Evolutionary conservation across 2,888 invertebrate species (phyloP).

Genomic region (Nomada hirtipes): DNA sequence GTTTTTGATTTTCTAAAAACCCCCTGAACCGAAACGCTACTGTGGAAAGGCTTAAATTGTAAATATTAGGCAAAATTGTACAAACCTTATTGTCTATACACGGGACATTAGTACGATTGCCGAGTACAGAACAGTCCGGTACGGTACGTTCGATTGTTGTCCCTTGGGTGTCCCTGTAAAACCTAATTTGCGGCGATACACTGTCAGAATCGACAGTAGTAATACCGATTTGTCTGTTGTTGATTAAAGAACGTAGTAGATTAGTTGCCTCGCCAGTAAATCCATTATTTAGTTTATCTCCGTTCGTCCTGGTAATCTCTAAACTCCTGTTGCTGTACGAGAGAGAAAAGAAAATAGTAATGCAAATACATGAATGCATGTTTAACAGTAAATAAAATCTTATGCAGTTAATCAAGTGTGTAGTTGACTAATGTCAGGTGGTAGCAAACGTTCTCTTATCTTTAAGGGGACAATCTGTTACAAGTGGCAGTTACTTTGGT

Average conservation of each 20-base stretch:
- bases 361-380: neutral
- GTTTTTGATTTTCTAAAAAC: neutral
- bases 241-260: constrained; percentile 90
- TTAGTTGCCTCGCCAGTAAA: constrained; percentile 89
- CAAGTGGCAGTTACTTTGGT: constrained; percentile 29
- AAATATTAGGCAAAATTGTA: constrained; percentile 6
- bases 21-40: neutral
- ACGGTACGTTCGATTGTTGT: constrained; percentile 86
- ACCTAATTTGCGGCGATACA: constrained; percentile 85
- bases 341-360: constrained; percentile 27
- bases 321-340: constrained; percentile 80
- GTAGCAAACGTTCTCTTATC: constrained; percentile 57
- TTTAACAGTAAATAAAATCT: constrained; percentile 8
- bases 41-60: neutral
- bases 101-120: constrained; percentile 81
- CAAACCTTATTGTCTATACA: constrained; percentile 81
- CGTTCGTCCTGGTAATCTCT: constrained; percentile 83
- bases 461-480: constrained; percentile 32
- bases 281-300: constrained; percentile 81
- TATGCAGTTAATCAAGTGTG: constrained; percentile 26
- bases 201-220: constrained; percentile 83
- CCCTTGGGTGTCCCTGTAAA: constrained; percentile 86
- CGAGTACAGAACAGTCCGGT: constrained; percentile 79
- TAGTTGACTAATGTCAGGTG: constrained; percentile 16
- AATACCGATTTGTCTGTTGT: constrained; percentile 90